Percentiles rank a stretch among this genome's conserved stretches.
phyloP scores from a whole-genome alignment of 37 sponge, comb jelly and placozoan genomes.

The Beroe ovata region DNA sequence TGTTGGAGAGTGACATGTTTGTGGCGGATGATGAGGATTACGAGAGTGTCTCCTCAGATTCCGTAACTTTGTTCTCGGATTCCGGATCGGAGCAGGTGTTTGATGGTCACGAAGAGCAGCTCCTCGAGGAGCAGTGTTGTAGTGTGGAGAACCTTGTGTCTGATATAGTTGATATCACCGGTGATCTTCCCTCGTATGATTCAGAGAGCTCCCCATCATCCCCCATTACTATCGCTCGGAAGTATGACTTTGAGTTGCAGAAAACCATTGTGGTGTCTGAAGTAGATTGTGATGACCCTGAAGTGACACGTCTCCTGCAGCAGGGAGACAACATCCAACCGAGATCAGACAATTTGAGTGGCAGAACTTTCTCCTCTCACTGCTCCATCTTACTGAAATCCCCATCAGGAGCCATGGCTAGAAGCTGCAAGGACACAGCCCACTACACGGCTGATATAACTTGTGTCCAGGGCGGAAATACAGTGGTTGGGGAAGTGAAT shows the following conservation, averaged over 20 bases:
- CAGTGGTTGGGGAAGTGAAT: constrained; percentile 5
- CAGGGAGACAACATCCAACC: neutral
- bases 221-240: neutral
- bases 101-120: neutral
- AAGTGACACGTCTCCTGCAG: neutral
- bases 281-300: constrained; percentile 12
- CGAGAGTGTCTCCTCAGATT: constrained; percentile 25
- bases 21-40: constrained; percentile 62
- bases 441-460: constrained; percentile 50
- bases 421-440: neutral
- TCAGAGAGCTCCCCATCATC: neutral
- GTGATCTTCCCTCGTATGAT: neutral
- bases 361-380: constrained; percentile 50
- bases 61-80: neutral
- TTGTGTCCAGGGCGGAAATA: constrained; percentile 32
- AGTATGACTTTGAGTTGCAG: constrained; percentile 46
- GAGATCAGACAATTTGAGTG: neutral
- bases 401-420: neutral
- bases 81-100: neutral
- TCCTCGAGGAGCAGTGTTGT: constrained; percentile 23
- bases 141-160: constrained; percentile 41
- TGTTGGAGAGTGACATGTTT: constrained; percentile 28
- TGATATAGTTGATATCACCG: constrained; percentile 1
- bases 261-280: constrained; percentile 52
- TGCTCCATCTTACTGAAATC: constrained; percentile 18